phyloP scores from a whole-genome alignment of 2,888 invertebrate genomes.

The Melieria picta region DNA sequence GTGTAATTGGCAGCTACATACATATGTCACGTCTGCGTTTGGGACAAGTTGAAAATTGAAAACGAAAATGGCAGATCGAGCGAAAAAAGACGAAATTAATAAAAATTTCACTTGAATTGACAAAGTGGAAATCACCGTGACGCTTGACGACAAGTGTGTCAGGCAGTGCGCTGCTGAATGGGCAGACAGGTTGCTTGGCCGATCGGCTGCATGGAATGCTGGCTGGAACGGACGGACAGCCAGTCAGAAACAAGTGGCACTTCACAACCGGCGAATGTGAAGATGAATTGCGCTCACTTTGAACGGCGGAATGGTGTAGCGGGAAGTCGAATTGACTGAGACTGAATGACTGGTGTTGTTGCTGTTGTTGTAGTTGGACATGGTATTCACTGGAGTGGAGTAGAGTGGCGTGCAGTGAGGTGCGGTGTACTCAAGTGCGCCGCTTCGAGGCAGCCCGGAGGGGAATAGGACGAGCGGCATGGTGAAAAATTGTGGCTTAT shows the following conservation, averaged over 20 bases:
- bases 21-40: no score
- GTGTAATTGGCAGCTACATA: no score
- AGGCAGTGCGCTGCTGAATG: slow-evolving; percentile 1
- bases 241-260: slow-evolving; percentile 20
- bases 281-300: slow-evolving; percentile 14
- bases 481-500: no score
- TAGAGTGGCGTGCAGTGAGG: not conserved
- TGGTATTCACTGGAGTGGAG: no score
- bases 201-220: not conserved
- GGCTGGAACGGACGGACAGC: not conserved
- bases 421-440: not conserved
- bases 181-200: not conserved
- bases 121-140: slow-evolving; percentile 59
- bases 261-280: slow-evolving; percentile 30
- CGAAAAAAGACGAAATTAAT: slow-evolving; percentile 55
- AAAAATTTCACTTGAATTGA: slow-evolving; percentile 62
- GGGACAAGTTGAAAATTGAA: not conserved
- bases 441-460: no score
- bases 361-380: no score
- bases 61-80: slow-evolving; percentile 19
- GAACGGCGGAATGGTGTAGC: not conserved
- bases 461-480: no score
- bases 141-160: slow-evolving; percentile 25
- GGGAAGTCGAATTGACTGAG: not conserved
- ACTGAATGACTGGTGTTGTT: not conserved